Evolutionary conservation across 2,888 invertebrate genomes (phyloP).

Genomic region (Minunthozetes semirufus): DNA sequence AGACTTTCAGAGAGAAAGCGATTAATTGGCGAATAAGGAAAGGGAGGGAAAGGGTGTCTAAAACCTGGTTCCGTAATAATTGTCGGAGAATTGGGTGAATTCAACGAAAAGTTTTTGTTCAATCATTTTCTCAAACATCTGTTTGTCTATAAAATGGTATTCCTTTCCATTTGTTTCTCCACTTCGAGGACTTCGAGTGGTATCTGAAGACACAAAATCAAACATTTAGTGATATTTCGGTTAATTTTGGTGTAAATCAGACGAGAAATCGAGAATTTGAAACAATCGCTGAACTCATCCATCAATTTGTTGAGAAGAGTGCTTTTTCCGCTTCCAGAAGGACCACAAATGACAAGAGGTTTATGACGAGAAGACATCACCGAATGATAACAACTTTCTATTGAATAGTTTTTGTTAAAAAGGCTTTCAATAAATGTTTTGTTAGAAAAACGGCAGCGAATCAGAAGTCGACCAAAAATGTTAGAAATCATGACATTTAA

Average conservation of each 20-base stretch:
- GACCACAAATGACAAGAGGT: constrained; percentile 88
- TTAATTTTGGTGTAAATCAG: constrained; percentile 47
- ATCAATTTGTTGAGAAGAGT: constrained; percentile 79
- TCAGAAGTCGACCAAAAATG: too few relatives aligned
- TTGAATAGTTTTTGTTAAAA: neutral
- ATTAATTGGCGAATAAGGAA: neutral
- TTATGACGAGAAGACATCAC: neutral
- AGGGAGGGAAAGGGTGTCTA: neutral
- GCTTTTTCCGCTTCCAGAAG: constrained; percentile 92
- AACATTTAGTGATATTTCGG: neutral
- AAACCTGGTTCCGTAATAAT: constrained; percentile 85
- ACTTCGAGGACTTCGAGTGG: constrained; percentile 52
- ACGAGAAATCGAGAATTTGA: constrained; percentile 94
- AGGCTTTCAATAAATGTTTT: neutral
- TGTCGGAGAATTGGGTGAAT: constrained; percentile 80
- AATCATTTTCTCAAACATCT: constrained; percentile 67
- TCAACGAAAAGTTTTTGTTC: constrained; percentile 79
- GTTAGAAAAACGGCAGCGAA: too few relatives aligned
- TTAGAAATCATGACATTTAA: too few relatives aligned
- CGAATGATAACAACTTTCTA: neutral
- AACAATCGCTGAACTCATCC: constrained; percentile 74
- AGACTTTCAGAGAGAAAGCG: neutral
- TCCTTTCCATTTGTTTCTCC: constrained; percentile 57
- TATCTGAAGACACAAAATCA: constrained; percentile 46
- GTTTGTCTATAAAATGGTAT: constrained; percentile 73